Percentiles rank a stretch among this genome's conserved stretches.
phyloP scores from a whole-genome alignment of 2,888 invertebrate species.

The Limnephilus marmoratus region DNA sequence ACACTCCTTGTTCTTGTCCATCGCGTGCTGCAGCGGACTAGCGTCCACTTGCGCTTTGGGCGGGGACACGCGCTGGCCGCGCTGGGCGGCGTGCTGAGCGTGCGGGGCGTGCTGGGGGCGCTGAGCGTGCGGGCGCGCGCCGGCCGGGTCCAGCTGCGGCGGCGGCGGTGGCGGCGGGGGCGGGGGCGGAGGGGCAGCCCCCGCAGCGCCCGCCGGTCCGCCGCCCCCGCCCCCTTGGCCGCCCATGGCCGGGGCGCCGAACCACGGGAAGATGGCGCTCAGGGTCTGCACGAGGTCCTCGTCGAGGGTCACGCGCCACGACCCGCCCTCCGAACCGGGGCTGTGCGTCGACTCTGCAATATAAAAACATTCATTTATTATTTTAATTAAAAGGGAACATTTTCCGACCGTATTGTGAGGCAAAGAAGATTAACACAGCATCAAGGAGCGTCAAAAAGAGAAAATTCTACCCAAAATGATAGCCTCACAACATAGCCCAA shows the following conservation, averaged over 20 bases:
- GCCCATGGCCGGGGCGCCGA: conserved; percentile 74
- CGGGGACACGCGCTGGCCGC: conserved; percentile 78
- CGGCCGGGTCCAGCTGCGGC: conserved; percentile 73
- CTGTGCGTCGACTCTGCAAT: conserved; percentile 84
- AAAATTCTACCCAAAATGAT: too few species aligned
- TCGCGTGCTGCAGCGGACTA: conserved; percentile 92
- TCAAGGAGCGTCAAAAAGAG: too few species aligned
- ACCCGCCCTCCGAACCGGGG: conserved; percentile 85
- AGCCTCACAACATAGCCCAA: too few species aligned
- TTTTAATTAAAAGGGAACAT: not conserved
- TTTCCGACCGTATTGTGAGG: too few species aligned
- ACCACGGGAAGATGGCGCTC: conserved; percentile 96
- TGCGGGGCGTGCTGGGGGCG: conserved; percentile 78
- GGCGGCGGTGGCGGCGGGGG: conserved; percentile 81
- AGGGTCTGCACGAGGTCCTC: conserved; percentile 95
- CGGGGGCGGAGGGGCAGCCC: conserved; percentile 70
- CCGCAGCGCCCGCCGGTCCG: conserved; percentile 76
- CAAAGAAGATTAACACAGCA: too few species aligned
- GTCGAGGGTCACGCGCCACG: conserved; percentile 95
- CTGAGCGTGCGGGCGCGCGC: conserved; percentile 71
- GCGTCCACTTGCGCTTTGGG: conserved; percentile 96
- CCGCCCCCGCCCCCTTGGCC: conserved; percentile 68
- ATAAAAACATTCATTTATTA: not conserved
- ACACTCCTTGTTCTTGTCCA: conserved; percentile 99
- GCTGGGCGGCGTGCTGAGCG: conserved; percentile 71